These are phyloP conservation scores for Salmo trutta DNA, from an alignment of 2,797 vertebrate genomes.

Conservation along the genomic window DNA sequence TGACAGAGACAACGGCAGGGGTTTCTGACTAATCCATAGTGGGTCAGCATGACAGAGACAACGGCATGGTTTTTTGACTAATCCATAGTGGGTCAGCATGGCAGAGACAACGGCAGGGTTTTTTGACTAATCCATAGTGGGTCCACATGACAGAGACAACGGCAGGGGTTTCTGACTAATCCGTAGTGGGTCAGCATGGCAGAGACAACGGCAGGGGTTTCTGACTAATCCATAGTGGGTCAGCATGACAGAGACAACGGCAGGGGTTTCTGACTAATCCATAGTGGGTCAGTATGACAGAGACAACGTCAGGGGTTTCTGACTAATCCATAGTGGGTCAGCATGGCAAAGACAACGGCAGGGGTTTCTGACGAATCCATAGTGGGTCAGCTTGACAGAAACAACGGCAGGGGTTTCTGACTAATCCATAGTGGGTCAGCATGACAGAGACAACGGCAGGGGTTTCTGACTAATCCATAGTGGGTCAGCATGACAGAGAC, in stretches of 20 bases:
- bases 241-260: slow-evolving; percentile 56
- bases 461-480: slow-evolving; percentile 61
- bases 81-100: slow-evolving; percentile 60
- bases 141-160: slow-evolving; percentile 56
- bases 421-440: slow-evolving; percentile 62
- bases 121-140: slow-evolving; percentile 59
- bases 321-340: slow-evolving; percentile 62
- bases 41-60: slow-evolving; percentile 53
- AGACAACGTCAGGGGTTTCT: slow-evolving; percentile 53
- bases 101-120: slow-evolving; percentile 57
- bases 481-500: slow-evolving; percentile 51
- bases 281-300: slow-evolving; percentile 56
- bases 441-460: slow-evolving; percentile 55
- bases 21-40: slow-evolving; percentile 60
- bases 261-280: slow-evolving; percentile 59
- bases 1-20: slow-evolving; percentile 56
- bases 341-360: slow-evolving; percentile 54
- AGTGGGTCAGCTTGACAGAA: slow-evolving; percentile 50
- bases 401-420: slow-evolving; percentile 50
- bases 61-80: slow-evolving; percentile 55
- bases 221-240: slow-evolving; percentile 60
- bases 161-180: slow-evolving; percentile 58
- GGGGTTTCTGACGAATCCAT: slow-evolving; percentile 62
- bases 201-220: slow-evolving; percentile 55
- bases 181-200: slow-evolving; percentile 56